These are phyloP conservation scores for Rhimphoctona megacephalus DNA, from an alignment of 2,888 invertebrate species.

Conservation along the genomic window DNA sequence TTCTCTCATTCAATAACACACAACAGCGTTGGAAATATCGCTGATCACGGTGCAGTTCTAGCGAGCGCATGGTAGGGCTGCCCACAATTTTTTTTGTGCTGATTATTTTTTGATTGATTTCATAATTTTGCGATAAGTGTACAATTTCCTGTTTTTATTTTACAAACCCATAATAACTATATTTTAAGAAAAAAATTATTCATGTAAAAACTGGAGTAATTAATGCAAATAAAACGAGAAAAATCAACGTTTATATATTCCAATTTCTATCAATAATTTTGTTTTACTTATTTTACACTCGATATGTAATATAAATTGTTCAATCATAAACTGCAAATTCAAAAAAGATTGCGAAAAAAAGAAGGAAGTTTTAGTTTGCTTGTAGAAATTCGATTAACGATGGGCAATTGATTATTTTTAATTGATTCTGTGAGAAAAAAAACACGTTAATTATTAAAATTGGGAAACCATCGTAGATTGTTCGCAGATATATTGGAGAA, in stretches of 20 bases:
- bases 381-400: neutral
- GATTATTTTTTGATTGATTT: neutral
- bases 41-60: conserved; percentile 43
- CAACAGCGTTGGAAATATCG: conserved; percentile 27
- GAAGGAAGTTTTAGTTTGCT: neutral
- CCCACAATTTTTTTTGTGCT: neutral
- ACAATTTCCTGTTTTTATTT: neutral
- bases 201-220: too few relatives aligned
- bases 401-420: neutral
- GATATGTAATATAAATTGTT: neutral
- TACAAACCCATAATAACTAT: neutral
- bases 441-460: neutral
- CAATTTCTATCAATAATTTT: neutral
- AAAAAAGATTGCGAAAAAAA: neutral
- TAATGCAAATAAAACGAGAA: too few relatives aligned
- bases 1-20: conserved; percentile 60
- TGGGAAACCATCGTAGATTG: neutral
- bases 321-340: neutral
- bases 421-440: neutral
- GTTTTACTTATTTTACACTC: neutral
- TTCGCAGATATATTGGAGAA: neutral
- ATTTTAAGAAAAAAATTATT: neutral
- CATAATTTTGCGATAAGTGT: neutral
- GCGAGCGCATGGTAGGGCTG: conserved; percentile 12
- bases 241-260: too few relatives aligned